phyloP scores from a whole-genome alignment of 2,797 vertebrate species.

The Falco cherrug region DNA sequence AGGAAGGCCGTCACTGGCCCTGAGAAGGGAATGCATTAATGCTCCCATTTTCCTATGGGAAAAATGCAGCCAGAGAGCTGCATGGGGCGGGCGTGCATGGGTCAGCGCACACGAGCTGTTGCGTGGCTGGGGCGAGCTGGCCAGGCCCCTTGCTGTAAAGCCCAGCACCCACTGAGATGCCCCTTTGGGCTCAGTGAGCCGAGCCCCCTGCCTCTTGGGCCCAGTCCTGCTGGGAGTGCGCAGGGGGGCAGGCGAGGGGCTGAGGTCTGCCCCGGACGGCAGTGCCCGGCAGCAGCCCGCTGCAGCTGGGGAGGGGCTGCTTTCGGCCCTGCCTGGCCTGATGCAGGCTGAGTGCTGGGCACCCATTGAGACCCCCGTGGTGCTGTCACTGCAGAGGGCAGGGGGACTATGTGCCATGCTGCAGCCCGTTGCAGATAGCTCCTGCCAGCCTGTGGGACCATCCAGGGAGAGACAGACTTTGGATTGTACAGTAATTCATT shows the following conservation, averaged over 20 bases:
- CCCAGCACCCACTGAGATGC: neutral
- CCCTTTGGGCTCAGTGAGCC: accelerated
- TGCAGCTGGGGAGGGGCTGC: neutral
- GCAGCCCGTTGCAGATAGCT: neutral
- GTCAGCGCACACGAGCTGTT: accelerated
- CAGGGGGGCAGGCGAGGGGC: neutral
- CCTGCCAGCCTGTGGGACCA: neutral
- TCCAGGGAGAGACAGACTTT: neutral
- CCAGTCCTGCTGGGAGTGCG: neutral
- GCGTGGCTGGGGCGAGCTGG: accelerated
- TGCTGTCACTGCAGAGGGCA: accelerated
- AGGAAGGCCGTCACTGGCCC: neutral
- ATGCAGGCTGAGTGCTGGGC: neutral
- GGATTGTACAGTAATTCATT: neutral
- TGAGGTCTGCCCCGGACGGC: accelerated
- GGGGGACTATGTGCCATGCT: neutral
- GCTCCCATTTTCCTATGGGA: neutral
- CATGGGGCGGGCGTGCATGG: accelerated
- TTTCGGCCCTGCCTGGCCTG: neutral
- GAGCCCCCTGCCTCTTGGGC: neutral
- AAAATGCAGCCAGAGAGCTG: neutral
- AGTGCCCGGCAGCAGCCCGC: neutral
- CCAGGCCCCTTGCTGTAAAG: neutral
- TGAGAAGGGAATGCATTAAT: neutral
- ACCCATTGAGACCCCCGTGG: neutral